A percentile compares a stretch with the other conserved stretches of the same genome.
Evolutionary conservation across 1,140 invertebrate species (phyloP).

Genomic region (Cydia splendana): DNA sequence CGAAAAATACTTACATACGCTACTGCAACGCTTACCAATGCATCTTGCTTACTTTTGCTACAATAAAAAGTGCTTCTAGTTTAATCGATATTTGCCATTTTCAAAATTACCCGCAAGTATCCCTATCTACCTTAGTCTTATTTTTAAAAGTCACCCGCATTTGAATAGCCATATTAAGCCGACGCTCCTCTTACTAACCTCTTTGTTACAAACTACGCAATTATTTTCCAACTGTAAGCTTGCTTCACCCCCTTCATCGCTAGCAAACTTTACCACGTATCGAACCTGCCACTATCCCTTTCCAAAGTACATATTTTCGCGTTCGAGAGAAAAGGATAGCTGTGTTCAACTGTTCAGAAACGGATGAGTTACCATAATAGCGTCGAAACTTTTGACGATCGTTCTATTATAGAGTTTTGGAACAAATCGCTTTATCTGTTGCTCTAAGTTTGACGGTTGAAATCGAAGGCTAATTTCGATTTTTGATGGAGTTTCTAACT

Average conservation of each 20-base stretch:
- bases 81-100: too few relatives aligned
- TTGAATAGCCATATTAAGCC: not conserved
- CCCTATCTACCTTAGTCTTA: not conserved
- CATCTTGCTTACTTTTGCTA: too few relatives aligned
- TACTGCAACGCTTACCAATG: too few relatives aligned
- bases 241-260: not conserved
- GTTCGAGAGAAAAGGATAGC: not conserved
- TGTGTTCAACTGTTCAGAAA: not conserved
- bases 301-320: not conserved
- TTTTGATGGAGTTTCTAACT: slow-evolving; percentile 11
- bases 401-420: slow-evolving; percentile 4
- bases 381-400: not conserved
- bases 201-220: not conserved
- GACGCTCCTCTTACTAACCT: not conserved
- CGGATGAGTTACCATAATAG: not conserved
- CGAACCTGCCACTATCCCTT: not conserved
- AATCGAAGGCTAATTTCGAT: slow-evolving; percentile 29
- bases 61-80: too few relatives aligned
- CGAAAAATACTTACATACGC: too few relatives aligned
- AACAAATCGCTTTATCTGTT: slow-evolving; percentile 22
- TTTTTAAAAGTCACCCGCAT: not conserved
- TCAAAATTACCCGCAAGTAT: too few relatives aligned
- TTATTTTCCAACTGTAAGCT: not conserved
- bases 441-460: slow-evolving; percentile 6
- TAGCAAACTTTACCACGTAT: too few relatives aligned